Conservation (phyloP, 1,140 invertebrate genomes). For the Rhyacophila brunnea region DNA sequence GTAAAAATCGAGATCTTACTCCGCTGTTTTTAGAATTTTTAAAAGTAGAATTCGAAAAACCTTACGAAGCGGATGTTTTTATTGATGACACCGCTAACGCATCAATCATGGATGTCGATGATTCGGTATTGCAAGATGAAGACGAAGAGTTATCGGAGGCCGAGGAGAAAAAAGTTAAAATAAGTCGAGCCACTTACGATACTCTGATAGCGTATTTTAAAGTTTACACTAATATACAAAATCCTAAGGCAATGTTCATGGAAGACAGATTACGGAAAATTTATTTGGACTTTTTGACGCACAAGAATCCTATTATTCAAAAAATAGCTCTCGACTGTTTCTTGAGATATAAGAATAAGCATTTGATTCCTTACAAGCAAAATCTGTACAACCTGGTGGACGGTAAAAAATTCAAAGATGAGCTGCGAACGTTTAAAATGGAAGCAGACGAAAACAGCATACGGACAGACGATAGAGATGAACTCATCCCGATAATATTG, state of each 20-base stretch:
- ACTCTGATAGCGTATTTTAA: conserved; percentile 70
- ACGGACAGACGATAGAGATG: conserved; percentile 68
- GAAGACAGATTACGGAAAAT: conserved; percentile 73
- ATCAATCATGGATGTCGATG: conserved; percentile 36
- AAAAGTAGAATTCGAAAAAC: conserved; percentile 58
- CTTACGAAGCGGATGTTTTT: conserved; percentile 38
- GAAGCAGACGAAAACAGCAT: conserved; percentile 67
- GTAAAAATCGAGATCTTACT: conserved; percentile 75
- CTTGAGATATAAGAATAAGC: conserved; percentile 77
- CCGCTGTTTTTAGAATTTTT: conserved; percentile 79
- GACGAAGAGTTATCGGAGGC: conserved; percentile 40
- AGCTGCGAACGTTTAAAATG: conserved; percentile 76
- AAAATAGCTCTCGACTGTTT: conserved; percentile 83
- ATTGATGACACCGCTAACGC: conserved; percentile 39
- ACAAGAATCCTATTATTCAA: conserved; percentile 77
- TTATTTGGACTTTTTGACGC: conserved; percentile 76
- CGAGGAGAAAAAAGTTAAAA: conserved; percentile 43
- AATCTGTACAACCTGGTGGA: conserved; percentile 77
- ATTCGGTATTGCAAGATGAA: conserved; percentile 40
- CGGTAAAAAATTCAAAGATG: conserved; percentile 84
- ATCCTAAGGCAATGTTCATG: conserved; percentile 75
- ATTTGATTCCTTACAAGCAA: conserved; percentile 71
- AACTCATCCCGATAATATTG: conserved; percentile 78
- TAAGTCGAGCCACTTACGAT: conserved; percentile 57
- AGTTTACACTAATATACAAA: conserved; percentile 77